These are phyloP conservation scores for Tanytarsus gracilentus DNA, from an alignment of 2,888 invertebrate genomes.

Conservation along the genomic window DNA sequence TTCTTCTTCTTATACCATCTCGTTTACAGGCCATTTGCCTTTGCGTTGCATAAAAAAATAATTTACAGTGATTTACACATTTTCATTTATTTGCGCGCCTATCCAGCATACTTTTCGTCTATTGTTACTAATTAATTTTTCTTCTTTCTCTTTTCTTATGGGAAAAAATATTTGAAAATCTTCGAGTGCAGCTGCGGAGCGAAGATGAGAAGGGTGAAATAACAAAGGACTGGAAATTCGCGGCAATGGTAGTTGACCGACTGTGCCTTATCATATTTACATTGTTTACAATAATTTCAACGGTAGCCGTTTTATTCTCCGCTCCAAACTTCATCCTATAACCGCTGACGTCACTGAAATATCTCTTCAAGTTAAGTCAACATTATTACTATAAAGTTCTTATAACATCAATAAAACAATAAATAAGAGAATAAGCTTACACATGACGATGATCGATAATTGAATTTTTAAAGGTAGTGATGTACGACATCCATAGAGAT, in stretches of 20 bases:
- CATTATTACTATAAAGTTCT: constrained; percentile 11
- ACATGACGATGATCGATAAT: constrained; percentile 15
- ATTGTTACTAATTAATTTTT: constrained; percentile 4
- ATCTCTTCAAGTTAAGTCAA: constrained; percentile 16
- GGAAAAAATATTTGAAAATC: background rate
- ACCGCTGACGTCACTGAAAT: constrained; percentile 16
- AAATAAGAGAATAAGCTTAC: no score
- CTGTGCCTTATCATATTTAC: constrained; percentile 99
- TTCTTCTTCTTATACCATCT: background rate
- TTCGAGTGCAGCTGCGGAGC: constrained; percentile 61
- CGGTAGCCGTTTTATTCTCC: constrained; percentile 89
- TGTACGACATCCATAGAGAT: background rate
- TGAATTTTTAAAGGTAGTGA: constrained; percentile 8
- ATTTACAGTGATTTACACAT: constrained; percentile 24
- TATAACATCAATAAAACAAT: constrained; percentile 21
- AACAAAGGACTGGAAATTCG: constrained; percentile 98
- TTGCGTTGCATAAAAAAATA: background rate
- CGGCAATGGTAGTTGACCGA: constrained; percentile 99
- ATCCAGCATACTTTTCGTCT: background rate
- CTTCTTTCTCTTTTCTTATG: background rate
- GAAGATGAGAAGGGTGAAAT: constrained; percentile 89
- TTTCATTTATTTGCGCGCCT: constrained; percentile 15
- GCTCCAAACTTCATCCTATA: constrained; percentile 87
- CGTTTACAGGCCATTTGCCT: background rate
- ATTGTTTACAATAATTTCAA: constrained; percentile 93